Evolutionary conservation across 30 jellyfish, hydroid and myxozoan genomes (phyloP), one percentile per base, ranked within the genome.

Genomic region (Pseudorhiza aurosa): DNA sequence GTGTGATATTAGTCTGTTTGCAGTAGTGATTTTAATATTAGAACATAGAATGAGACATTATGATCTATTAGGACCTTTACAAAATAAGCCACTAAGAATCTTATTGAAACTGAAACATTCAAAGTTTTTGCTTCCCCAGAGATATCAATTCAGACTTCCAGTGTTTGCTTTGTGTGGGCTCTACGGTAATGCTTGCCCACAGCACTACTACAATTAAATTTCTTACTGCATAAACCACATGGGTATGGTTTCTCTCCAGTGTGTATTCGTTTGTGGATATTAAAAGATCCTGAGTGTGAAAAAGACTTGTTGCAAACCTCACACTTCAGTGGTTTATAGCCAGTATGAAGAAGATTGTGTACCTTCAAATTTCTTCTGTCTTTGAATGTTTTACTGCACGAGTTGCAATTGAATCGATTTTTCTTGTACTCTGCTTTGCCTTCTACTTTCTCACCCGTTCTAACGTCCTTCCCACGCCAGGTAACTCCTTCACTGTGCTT

Each of bases 171-270:
- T 14, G 8, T n/a, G 40, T 64, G 77, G 5, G 50, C 50, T 33
- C 53, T 32, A 2, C 57, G 77, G 4, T 30, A 24, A 18, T 64
- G 77, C 21, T 64, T 64, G 24, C 77, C 77, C 17, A 64, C 50
- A 30, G 77, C 77, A 64, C 77, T 64, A 36, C 77, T 64, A 36
- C 77, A 64, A 29, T 30, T 64, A 33, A 64, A 64, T 2, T 39
- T 33, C 25, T 64, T 37, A 39, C 21, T 64, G 14, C 77, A 64
- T 31, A 64, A 1, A 31, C 25, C 25, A 36, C 77, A 64, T 1
- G 77, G 53, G 21, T 31, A 64, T 7, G 77, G 77, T 36, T 44
- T 64, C 50, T 64, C 77, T 3, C 77, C 77, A 6, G 77, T 64
- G 35, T 64, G 77, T 11, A 64, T 64, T 42, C 77, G 53, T 36